These are phyloP conservation scores for Kradibia gibbosae DNA, from an alignment of 1,140 invertebrate genomes.

Conservation along the genomic window DNA sequence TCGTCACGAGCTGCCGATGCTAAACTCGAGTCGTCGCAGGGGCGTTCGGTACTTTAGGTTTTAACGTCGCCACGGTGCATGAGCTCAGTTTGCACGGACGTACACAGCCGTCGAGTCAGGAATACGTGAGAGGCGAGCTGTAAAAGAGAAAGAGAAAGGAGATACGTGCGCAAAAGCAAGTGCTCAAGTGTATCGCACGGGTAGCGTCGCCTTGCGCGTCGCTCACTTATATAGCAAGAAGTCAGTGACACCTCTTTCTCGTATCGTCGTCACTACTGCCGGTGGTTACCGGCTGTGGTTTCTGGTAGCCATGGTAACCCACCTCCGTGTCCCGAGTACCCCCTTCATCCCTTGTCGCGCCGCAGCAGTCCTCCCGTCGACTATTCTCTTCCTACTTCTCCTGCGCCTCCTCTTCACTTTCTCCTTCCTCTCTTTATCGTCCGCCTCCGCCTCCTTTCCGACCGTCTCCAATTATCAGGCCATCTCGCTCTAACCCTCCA, in stretches of 20 bases:
- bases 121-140: constrained; percentile 8
- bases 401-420: constrained; percentile 51
- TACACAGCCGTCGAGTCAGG: constrained; percentile 37
- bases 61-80: constrained; percentile 42
- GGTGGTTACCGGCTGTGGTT: constrained; percentile 59
- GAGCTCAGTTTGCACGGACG: neutral
- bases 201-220: constrained; percentile 21
- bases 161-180: constrained; percentile 36
- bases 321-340: constrained; percentile 44
- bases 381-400: constrained; percentile 43
- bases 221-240: constrained; percentile 55
- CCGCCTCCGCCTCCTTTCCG: constrained; percentile 47
- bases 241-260: constrained; percentile 71
- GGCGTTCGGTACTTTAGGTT: constrained; percentile 23
- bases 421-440: constrained; percentile 38
- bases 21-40: constrained; percentile 37
- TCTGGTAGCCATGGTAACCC: constrained; percentile 71
- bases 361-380: constrained; percentile 44
- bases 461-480: constrained; percentile 64
- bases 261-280: constrained; percentile 56
- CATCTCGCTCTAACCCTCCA: constrained; percentile 59
- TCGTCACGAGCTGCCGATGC: constrained; percentile 57
- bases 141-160: constrained; percentile 7
- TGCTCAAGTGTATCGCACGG: constrained; percentile 32
- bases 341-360: constrained; percentile 47